Evolutionary conservation across 2,113 vertebrate genomes (phyloP).

Genomic region (Melanostigma gelatinosum): DNA sequence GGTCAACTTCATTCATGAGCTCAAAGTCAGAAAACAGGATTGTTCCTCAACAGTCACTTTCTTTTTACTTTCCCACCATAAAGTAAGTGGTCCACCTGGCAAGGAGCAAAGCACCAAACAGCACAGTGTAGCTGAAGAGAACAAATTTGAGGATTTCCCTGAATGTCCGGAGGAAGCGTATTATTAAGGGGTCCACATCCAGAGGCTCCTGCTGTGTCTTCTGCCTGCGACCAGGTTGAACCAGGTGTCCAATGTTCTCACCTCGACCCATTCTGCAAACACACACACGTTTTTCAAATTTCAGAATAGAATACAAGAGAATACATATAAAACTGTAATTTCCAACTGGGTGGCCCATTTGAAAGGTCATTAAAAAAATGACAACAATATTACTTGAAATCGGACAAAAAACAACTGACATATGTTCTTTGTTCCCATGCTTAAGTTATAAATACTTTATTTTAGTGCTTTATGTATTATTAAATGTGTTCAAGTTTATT

Average conservation of each 20-base stretch:
- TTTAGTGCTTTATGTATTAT: not conserved
- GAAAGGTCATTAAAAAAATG: not conserved
- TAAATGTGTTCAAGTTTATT: not conserved
- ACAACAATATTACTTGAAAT: no score
- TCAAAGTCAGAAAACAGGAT: conserved; percentile 7
- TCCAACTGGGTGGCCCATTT: not conserved
- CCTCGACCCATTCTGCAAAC: conserved; percentile 71
- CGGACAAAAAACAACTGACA: not conserved
- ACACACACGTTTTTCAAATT: conserved; percentile 25
- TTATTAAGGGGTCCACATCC: conserved; percentile 82
- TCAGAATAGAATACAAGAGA: not conserved
- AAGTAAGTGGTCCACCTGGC: conserved; percentile 97
- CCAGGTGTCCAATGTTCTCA: conserved; percentile 62
- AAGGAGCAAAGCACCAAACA: conserved; percentile 91
- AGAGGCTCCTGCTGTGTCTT: conserved; percentile 53
- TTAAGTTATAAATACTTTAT: not conserved
- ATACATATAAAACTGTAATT: not conserved
- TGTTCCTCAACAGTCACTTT: not conserved
- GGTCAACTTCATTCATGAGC: conserved; percentile 32
- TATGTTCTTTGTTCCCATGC: not conserved
- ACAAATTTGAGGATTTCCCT: conserved; percentile 93
- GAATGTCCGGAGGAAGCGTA: conserved; percentile 92
- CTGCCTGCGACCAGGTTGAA: conserved; percentile 35
- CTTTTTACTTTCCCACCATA: conserved; percentile 87
- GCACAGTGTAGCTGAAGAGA: conserved; percentile 94